Conservation (phyloP, 2,797 vertebrate species). For the Acestrorhynchus altus region DNA sequence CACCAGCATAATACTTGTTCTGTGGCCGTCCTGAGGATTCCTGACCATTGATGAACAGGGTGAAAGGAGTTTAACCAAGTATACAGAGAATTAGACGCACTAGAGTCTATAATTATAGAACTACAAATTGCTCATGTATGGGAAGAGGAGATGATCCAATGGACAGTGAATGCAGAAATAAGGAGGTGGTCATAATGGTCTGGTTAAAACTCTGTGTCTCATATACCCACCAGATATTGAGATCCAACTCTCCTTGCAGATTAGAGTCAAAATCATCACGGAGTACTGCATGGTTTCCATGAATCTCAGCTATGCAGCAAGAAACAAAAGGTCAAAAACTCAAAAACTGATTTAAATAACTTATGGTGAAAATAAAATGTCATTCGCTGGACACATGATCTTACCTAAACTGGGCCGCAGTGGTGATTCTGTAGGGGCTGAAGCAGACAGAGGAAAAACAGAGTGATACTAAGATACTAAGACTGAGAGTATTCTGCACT, state of each 20-base stretch:
- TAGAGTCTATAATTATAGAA: no score
- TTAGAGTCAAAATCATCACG: slow-evolving; percentile 97
- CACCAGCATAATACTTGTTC: no score
- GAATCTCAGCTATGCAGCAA: slow-evolving; percentile 85
- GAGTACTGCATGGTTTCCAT: slow-evolving; percentile 89
- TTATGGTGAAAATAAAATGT: background rate
- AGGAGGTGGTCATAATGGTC: no score
- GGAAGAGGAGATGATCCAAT: no score
- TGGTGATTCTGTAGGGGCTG: slow-evolving; percentile 93
- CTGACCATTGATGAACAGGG: no score
- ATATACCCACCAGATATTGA: slow-evolving; percentile 87
- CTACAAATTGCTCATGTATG: no score
- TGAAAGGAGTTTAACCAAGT: no score
- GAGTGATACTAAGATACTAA: no score
- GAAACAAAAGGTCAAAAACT: background rate
- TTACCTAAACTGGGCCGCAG: slow-evolving; percentile 89
- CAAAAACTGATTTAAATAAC: background rate
- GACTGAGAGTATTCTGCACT: no score
- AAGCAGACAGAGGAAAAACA: slow-evolving; percentile 56
- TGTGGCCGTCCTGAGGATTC: no score
- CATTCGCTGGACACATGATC: slow-evolving; percentile 56
- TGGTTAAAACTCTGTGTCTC: background rate
- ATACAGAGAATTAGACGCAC: no score
- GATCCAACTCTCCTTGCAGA: slow-evolving; percentile 87
- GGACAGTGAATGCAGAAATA: no score